Percentiles rank a stretch among this genome's conserved stretches.
Evolutionary conservation across 2,797 vertebrate genomes (phyloP).

Genomic region (Falco berigora): DNA sequence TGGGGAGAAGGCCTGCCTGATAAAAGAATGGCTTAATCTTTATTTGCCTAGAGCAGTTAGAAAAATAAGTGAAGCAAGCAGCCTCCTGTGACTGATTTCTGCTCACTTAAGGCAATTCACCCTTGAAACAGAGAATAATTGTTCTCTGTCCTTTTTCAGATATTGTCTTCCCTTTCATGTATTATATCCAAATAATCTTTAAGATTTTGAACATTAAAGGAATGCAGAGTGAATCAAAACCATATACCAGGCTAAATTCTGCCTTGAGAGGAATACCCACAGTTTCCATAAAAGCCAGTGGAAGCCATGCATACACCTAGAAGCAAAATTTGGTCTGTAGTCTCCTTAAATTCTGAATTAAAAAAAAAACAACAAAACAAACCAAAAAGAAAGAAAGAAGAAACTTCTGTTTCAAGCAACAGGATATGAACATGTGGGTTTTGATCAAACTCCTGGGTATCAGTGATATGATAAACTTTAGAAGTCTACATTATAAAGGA

Average conservation of each 20-base stretch:
- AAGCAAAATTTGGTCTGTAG: background rate
- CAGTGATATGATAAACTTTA: background rate
- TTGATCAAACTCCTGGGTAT: background rate
- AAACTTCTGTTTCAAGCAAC: background rate
- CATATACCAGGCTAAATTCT: background rate
- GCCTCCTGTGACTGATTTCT: slow-evolving; percentile 70
- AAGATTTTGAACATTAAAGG: slow-evolving; percentile 15
- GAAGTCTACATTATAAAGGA: background rate
- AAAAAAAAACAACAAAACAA: no score
- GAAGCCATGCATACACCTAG: background rate
- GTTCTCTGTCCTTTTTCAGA: slow-evolving; percentile 44
- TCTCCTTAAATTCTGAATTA: background rate
- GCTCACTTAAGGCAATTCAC: slow-evolving; percentile 64
- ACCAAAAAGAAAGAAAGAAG: no score
- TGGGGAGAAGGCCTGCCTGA: slow-evolving; percentile 48
- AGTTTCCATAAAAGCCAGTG: background rate
- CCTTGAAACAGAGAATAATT: slow-evolving; percentile 67
- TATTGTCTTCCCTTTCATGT: slow-evolving; percentile 49
- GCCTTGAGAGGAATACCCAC: background rate
- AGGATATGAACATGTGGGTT: background rate
- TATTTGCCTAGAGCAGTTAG: slow-evolving; percentile 71
- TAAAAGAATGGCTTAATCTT: slow-evolving; percentile 72
- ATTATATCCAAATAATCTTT: slow-evolving; percentile 25
- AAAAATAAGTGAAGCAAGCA: slow-evolving; percentile 71
- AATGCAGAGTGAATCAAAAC: background rate